Evolutionary conservation across 2,888 invertebrate species (phyloP).

Genomic region (Drosophila anceps): DNA sequence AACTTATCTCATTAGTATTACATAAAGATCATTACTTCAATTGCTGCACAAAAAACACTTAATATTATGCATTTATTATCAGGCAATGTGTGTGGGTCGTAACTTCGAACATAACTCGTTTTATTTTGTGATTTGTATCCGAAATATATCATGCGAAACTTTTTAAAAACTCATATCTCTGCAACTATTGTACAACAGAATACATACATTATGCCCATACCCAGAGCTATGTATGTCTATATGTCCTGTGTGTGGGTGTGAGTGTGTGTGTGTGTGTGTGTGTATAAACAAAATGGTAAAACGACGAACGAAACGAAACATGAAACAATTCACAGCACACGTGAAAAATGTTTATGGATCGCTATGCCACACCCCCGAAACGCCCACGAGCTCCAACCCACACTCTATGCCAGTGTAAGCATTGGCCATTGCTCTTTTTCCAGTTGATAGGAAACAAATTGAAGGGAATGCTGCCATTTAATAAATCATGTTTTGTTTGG

Average conservation of each 20-base stretch:
- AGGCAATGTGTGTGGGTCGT: constrained; percentile 12
- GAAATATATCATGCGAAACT: constrained; percentile 60
- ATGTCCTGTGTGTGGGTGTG: background rate
- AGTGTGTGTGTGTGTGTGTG: background rate
- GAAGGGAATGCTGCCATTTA: constrained; percentile 80
- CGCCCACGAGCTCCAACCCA: background rate
- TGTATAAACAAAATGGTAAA: constrained; percentile 18
- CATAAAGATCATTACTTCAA: constrained; percentile 7
- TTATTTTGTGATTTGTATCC: constrained; percentile 58
- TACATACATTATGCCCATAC: constrained; percentile 38
- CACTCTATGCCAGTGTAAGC: constrained; percentile 4
- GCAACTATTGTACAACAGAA: constrained; percentile 43
- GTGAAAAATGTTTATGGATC: constrained; percentile 57
- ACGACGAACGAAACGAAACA: constrained; percentile 33
- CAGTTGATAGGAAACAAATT: constrained; percentile 81
- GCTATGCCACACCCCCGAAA: background rate
- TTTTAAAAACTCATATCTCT: constrained; percentile 71
- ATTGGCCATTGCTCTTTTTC: constrained; percentile 72
- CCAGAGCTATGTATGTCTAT: background rate
- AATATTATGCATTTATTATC: constrained; percentile 48
- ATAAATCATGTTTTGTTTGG: constrained; percentile 80
- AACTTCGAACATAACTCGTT: constrained; percentile 51
- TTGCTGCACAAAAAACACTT: constrained; percentile 12
- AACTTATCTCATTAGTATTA: constrained; percentile 6
- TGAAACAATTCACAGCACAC: constrained; percentile 62